Percentiles rank a stretch among this genome's conserved stretches.
These are phyloP conservation scores for Umimayanthus kanabou DNA, from an alignment of 92 coral and sea anemone species.

Conservation along the genomic window DNA sequence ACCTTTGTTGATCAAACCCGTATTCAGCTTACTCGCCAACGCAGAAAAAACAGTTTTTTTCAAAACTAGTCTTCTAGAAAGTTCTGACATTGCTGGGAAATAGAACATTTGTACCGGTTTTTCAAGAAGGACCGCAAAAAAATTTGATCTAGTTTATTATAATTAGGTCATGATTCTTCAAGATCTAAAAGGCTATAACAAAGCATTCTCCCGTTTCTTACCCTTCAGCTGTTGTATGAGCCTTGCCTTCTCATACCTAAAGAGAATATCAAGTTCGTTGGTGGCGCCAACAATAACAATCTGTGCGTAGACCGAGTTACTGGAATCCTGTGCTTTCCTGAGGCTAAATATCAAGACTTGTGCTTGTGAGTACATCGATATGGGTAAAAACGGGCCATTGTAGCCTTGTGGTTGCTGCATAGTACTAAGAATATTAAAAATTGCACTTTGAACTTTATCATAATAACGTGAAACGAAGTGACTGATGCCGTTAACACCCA, in stretches of 20 bases:
- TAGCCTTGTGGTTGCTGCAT: conserved; percentile 2
- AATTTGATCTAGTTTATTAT: too few relatives aligned
- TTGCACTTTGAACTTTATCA: neutral
- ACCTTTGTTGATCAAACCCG: too few relatives aligned
- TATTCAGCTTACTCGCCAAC: too few relatives aligned
- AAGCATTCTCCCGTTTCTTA: neutral
- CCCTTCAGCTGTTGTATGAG: conserved; percentile 11
- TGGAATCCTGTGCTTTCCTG: conserved; percentile 10
- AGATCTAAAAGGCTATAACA: too few relatives aligned
- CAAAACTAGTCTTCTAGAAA: too few relatives aligned
- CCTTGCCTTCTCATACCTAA: neutral
- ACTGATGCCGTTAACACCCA: conserved; percentile 58
- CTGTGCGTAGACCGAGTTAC: conserved; percentile 31
- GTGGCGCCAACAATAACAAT: neutral
- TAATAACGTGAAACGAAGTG: conserved; percentile 74
- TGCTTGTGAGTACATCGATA: neutral
- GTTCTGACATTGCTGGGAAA: too few relatives aligned
- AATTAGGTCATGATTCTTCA: too few relatives aligned
- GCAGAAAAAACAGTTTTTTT: too few relatives aligned
- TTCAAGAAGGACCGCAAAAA: too few relatives aligned
- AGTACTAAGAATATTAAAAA: neutral
- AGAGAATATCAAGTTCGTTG: conserved; percentile 11
- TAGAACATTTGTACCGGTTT: too few relatives aligned
- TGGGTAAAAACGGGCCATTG: conserved; percentile 9
- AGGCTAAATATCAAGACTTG: conserved; percentile 31